Base-by-base conservation (phyloP, 2,888 invertebrate genomes). In the Podabrus alpinus region DNA sequence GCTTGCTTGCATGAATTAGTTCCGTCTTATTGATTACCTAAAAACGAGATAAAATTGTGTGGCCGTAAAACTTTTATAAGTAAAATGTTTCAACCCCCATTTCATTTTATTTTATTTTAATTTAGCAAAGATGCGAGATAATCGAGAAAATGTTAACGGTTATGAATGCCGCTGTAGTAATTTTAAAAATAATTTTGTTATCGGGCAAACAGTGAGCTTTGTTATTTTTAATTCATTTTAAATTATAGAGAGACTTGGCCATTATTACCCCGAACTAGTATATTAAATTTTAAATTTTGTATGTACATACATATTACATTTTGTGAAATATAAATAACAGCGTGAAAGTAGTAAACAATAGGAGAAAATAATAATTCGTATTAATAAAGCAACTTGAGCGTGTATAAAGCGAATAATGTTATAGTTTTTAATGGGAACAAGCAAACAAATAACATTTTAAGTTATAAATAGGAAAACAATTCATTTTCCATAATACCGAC, bases 21-120 rank as follows among this genome's bases (percentile, higher is more conserved):
- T 75, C 72, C 75, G 72, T 75, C 75, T 75, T 75, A 73, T 75
- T 75, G 75, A 75, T 75, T 75, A 75, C 69, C 70, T 67, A 70
- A 75, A 45, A 73, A 68, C 66, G 72, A 17, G 69, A 69, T 60
- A 73, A 69, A 69, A 69, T 69, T 29, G 60, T 69, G 59, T 68
- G 45, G 62, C 21, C 21, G 21, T 64, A 16, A 21, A 21, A 64
- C 17, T 17, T 64, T 64, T 64, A 64, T 64, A 64, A 64, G 62
- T n/a, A 64, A 64, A 64, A 64, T 64, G 16, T 64, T 64, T 21
- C 45, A 45, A 45, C 45, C 45, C 45, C 45, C 45, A 45, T 45
- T 45, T 45, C n/a, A 45, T 45, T 45, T 45, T 45, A 45, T 45
- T 45, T 45, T 45, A 45, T 45, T 45, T n/a, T 45, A 45, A n/a